Conservation (phyloP, 2,888 invertebrate genomes). For the Drosophila tanythrix region DNA sequence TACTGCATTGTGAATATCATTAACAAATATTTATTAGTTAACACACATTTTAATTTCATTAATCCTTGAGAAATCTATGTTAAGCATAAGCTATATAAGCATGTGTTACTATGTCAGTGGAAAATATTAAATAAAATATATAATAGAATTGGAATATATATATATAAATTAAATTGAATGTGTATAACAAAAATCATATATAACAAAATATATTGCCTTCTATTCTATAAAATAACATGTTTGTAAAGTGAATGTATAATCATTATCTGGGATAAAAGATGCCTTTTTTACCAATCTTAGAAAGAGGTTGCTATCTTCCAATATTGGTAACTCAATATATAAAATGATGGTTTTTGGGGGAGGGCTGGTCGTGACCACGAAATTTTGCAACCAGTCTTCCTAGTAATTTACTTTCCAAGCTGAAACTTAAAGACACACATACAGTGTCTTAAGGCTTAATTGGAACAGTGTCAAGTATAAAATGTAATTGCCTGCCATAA, state of each 20-base stretch:
- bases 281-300: neutral
- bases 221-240: conserved; percentile 7
- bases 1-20: conserved; percentile 59
- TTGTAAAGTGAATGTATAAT: neutral
- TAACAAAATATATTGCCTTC: conserved; percentile 41
- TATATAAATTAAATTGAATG: conserved; percentile 29
- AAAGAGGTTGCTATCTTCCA: neutral
- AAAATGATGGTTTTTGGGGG: neutral
- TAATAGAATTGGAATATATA: conserved; percentile 23
- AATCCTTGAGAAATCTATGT: conserved; percentile 25
- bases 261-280: neutral
- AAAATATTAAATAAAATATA: conserved; percentile 29
- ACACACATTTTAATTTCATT: conserved; percentile 20
- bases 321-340: neutral
- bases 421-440: too few species aligned
- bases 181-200: conserved; percentile 33
- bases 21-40: conserved; percentile 36
- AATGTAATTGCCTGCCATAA: too few species aligned
- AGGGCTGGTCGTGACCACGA: neutral
- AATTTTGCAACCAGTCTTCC: neutral
- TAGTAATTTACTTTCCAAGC: neutral
- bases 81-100: conserved; percentile 35
- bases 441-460: too few species aligned
- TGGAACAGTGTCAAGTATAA: too few species aligned
- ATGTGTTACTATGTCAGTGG: conserved; percentile 46